phyloP scores from a whole-genome alignment of 2,888 invertebrate species.

The Thumatha senex region DNA sequence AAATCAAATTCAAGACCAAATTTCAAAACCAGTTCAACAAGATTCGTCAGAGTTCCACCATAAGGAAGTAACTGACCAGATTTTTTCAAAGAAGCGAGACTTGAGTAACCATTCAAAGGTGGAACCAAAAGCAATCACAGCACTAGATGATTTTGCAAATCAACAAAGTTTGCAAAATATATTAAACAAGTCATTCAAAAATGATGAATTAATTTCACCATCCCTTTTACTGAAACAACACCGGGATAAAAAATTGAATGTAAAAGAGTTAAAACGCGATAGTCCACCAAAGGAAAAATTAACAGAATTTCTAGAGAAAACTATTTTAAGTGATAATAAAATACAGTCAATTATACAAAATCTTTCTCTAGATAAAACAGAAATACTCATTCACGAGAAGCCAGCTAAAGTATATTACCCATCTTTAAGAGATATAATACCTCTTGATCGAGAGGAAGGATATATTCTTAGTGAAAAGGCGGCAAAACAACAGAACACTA shows the following conservation, averaged over 20 bases:
- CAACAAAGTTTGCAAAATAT: slow-evolving; percentile 6
- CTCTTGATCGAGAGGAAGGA: slow-evolving; percentile 33
- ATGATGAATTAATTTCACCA: slow-evolving; percentile 39
- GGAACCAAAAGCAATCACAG: slow-evolving; percentile 11
- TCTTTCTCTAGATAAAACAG: slow-evolving; percentile 63
- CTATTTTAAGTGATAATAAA: slow-evolving; percentile 73
- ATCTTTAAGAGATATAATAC: slow-evolving; percentile 35
- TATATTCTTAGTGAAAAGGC: slow-evolving; percentile 49
- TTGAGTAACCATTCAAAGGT: slow-evolving; percentile 6
- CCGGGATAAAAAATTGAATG: slow-evolving; percentile 38
- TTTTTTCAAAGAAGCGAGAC: slow-evolving; percentile 1
- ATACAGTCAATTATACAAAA: slow-evolving; percentile 75
- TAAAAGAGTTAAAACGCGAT: slow-evolving; percentile 53
- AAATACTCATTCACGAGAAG: slow-evolving; percentile 41
- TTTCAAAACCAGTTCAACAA: slow-evolving; percentile 16
- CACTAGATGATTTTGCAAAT: slow-evolving; percentile 10
- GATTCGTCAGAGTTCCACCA: slow-evolving; percentile 2
- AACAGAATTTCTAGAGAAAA: slow-evolving; percentile 74
- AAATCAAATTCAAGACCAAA: slow-evolving; percentile 23
- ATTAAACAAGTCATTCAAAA: slow-evolving; percentile 7
- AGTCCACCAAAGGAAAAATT: slow-evolving; percentile 76
- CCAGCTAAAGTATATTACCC: slow-evolving; percentile 30
- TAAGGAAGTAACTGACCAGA: slow-evolving; percentile 2
- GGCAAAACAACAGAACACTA: slow-evolving; percentile 47
- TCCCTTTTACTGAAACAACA: slow-evolving; percentile 47